These are phyloP conservation scores for Piaya cayana DNA, from an alignment of 2,113 vertebrate genomes.

Conservation along the genomic window DNA sequence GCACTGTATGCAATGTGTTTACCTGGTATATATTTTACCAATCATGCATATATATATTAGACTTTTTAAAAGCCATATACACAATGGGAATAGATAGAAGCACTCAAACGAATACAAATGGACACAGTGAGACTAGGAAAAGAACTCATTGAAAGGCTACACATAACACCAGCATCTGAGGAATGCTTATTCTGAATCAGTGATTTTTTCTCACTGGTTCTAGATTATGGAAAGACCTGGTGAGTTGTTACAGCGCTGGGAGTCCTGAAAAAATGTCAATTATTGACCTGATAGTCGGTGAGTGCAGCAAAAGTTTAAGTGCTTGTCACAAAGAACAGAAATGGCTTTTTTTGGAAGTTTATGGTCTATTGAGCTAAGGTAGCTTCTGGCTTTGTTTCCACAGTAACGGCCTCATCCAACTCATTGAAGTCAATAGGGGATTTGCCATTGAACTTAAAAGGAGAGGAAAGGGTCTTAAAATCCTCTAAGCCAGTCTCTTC, in stretches of 20 bases:
- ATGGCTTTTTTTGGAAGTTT: slow-evolving; percentile 16
- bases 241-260: neutral
- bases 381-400: slow-evolving; percentile 42
- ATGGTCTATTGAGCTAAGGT: slow-evolving; percentile 24
- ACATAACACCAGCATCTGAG: neutral
- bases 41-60: neutral
- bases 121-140: neutral
- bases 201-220: neutral
- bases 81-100: neutral
- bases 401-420: neutral
- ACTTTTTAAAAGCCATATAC: neutral
- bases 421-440: neutral
- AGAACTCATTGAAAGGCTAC: neutral
- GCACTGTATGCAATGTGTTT: neutral
- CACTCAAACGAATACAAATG: neutral
- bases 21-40: neutral
- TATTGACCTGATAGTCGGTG: slow-evolving; percentile 54
- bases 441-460: neutral
- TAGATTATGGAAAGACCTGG: neutral
- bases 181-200: neutral
- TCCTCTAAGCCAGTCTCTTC: neutral
- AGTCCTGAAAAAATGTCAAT: slow-evolving; percentile 21
- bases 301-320: slow-evolving; percentile 34
- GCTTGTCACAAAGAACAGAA: slow-evolving; percentile 49
- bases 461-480: neutral